phyloP scores from a whole-genome alignment of 2,113 vertebrate species.

The Phainopepla nitens region DNA sequence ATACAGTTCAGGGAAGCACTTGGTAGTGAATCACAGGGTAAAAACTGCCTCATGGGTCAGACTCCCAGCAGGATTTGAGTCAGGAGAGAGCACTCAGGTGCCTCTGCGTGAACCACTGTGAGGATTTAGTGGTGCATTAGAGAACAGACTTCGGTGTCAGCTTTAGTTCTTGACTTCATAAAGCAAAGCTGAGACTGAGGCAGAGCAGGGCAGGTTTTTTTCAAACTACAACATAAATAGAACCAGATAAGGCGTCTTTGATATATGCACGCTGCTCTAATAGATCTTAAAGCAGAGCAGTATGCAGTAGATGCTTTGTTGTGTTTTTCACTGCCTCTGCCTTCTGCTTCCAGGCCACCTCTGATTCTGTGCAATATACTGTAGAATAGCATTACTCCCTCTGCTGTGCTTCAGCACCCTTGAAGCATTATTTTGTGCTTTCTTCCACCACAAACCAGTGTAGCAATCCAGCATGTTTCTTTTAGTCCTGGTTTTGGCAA shows the following conservation, averaged over 20 bases:
- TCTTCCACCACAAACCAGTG: background rate
- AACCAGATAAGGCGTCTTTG: background rate
- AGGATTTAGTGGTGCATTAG: background rate
- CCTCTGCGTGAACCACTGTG: background rate
- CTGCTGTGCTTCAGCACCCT: constrained; percentile 23
- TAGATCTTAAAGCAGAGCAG: constrained; percentile 1
- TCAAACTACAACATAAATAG: background rate
- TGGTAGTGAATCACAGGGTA: background rate
- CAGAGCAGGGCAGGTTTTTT: background rate
- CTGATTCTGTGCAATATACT: background rate
- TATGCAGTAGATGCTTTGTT: background rate
- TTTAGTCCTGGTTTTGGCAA: background rate
- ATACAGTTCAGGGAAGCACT: background rate
- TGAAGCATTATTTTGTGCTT: constrained; percentile 33
- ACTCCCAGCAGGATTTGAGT: background rate
- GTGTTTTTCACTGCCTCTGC: background rate
- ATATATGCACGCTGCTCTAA: background rate
- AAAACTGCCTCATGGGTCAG: background rate
- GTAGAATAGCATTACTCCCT: background rate
- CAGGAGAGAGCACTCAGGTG: background rate
- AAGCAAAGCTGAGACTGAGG: background rate
- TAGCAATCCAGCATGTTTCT: constrained; percentile 20
- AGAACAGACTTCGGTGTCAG: background rate
- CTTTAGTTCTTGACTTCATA: background rate
- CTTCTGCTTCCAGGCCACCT: constrained; percentile 21